A percentile compares a stretch with the other conserved stretches of the same genome.
Evolutionary conservation across 2,888 invertebrate genomes (phyloP).

Genomic region (Macropis europaea): DNA sequence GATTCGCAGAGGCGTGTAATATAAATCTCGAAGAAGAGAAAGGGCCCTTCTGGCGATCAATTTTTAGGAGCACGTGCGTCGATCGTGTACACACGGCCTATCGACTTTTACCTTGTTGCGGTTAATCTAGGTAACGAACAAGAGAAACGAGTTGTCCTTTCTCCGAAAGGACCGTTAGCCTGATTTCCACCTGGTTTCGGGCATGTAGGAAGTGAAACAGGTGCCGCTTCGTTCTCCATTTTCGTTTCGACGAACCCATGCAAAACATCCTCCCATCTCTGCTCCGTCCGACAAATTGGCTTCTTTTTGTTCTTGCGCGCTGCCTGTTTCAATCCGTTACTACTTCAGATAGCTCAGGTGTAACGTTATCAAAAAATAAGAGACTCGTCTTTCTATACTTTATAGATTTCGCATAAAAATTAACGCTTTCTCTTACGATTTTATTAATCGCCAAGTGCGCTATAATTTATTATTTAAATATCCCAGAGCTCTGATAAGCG

Average conservation of each 20-base stretch:
- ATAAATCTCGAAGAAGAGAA: constrained; percentile 20
- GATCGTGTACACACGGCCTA: constrained; percentile 8
- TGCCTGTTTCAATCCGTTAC: too few species aligned
- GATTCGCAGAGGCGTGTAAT: background rate
- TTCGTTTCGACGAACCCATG: constrained; percentile 1
- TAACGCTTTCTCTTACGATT: too few species aligned
- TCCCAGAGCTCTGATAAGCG: too few species aligned
- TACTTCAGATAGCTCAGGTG: too few species aligned
- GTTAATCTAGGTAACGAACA: constrained; percentile 45
- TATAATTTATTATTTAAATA: too few species aligned
- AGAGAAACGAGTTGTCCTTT: constrained; percentile 50
- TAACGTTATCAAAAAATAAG: too few species aligned
- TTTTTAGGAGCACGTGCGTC: constrained; percentile 21
- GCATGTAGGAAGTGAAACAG: constrained; percentile 38
- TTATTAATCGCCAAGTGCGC: too few species aligned
- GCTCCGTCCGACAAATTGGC: too few species aligned
- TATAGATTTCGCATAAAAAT: too few species aligned
- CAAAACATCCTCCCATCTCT: constrained; percentile 4
- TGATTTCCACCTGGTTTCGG: constrained; percentile 43
- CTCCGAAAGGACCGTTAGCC: constrained; percentile 47
- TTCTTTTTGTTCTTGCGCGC: too few species aligned
- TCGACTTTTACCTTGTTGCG: constrained; percentile 35
- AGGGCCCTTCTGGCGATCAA: constrained; percentile 19
- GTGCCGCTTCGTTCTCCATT: constrained; percentile 1
- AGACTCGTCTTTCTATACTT: too few species aligned